Conservation (phyloP, 2,113 vertebrate species). For the Pipa parva region DNA sequence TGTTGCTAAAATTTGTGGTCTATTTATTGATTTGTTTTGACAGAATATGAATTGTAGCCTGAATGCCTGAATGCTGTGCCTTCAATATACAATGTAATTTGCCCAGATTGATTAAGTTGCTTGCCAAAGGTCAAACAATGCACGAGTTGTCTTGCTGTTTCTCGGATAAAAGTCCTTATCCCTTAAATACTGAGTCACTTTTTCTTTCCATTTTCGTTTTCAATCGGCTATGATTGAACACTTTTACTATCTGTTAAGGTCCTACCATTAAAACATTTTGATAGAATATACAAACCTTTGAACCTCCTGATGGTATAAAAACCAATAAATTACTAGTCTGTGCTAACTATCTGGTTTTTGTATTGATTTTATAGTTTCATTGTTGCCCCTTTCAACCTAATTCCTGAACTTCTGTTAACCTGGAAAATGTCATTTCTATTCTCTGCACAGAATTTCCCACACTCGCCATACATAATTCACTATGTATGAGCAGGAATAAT, state of each 20-base stretch:
- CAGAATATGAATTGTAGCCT: conserved; percentile 4
- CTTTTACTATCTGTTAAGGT: conserved; percentile 14
- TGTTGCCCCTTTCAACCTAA: neutral
- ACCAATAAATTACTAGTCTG: conserved; percentile 27
- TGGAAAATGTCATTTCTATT: conserved; percentile 1
- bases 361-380: neutral
- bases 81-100: conserved; percentile 22
- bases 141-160: conserved; percentile 34
- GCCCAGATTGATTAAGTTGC: conserved; percentile 26
- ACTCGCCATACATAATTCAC: neutral
- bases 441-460: neutral
- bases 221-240: conserved; percentile 24
- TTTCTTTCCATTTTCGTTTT: conserved; percentile 24
- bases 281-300: conserved; percentile 26
- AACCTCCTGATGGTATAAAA: conserved; percentile 6
- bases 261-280: conserved; percentile 6
- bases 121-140: conserved; percentile 36
- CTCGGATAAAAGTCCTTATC: conserved; percentile 24
- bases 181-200: conserved; percentile 29
- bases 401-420: conserved; percentile 2
- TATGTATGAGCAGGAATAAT: neutral
- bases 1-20: neutral
- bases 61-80: neutral
- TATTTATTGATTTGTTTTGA: neutral
- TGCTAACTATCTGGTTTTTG: neutral